Evolutionary conservation across 1,140 invertebrate genomes (phyloP).

Genomic region (Maniola jurtina): DNA sequence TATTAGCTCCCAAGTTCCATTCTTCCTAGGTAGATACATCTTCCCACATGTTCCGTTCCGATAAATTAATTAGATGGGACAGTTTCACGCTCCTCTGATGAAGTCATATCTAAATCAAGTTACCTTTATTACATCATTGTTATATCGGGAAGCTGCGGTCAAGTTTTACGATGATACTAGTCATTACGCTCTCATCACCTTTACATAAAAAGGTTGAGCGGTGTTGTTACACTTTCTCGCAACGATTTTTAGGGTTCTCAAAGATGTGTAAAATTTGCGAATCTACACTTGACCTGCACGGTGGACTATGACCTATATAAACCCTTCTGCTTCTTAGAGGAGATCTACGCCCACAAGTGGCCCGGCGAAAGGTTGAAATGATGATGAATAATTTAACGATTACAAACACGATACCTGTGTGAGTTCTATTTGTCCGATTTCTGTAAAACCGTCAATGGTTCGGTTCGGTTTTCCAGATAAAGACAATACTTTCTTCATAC

Average conservation of each 20-base stretch:
- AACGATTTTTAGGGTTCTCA: background rate
- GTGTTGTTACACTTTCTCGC: background rate
- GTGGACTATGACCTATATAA: too few species aligned
- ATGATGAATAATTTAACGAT: too few species aligned
- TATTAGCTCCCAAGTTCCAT: too few species aligned
- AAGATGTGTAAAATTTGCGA: too few species aligned
- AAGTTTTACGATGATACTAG: slow-evolving; percentile 25
- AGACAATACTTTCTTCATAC: slow-evolving; percentile 9
- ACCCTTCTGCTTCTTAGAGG: too few species aligned
- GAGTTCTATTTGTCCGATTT: background rate
- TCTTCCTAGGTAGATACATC: background rate
- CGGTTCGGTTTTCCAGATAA: background rate
- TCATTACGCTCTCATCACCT: slow-evolving; percentile 27
- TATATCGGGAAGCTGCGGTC: slow-evolving; percentile 19
- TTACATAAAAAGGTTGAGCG: slow-evolving; percentile 3
- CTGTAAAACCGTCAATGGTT: background rate
- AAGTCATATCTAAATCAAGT: slow-evolving; percentile 27
- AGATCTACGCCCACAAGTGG: too few species aligned
- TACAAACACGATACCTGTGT: too few species aligned
- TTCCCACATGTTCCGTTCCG: slow-evolving; percentile 23
- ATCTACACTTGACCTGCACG: too few species aligned
- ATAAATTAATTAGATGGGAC: slow-evolving; percentile 23
- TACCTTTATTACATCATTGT: slow-evolving; percentile 25
- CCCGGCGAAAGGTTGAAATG: too few species aligned
- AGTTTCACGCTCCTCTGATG: slow-evolving; percentile 21